Conservation (phyloP, 1,140 invertebrate species). For the Mylabris phalerata region DNA sequence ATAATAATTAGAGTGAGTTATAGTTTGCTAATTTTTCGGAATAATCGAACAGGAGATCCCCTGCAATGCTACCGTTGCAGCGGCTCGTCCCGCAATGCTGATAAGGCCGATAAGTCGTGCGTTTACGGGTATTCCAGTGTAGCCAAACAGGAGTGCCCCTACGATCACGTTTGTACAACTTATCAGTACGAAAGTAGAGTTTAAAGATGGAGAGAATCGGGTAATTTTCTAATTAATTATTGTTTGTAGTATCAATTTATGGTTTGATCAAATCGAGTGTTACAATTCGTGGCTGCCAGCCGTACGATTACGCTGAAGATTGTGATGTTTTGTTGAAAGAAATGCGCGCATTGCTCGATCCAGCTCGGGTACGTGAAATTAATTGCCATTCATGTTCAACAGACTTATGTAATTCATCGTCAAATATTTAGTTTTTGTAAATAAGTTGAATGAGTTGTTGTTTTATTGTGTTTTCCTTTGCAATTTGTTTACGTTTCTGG, state of each 20-base stretch:
- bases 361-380: slow-evolving; percentile 7
- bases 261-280: slow-evolving; percentile 6
- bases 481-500: too few species aligned
- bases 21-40: not conserved
- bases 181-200: slow-evolving; percentile 12
- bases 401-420: slow-evolving; percentile 7
- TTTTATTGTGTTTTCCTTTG: too few species aligned
- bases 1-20: too few species aligned
- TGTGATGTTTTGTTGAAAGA: slow-evolving; percentile 6
- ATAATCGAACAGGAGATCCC: slow-evolving; percentile 1
- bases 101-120: slow-evolving; percentile 9
- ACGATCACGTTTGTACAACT: slow-evolving; percentile 5
- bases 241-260: slow-evolving; percentile 5
- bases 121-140: slow-evolving; percentile 9
- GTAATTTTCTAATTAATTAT: too few species aligned
- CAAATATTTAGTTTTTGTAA: not conserved
- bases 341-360: slow-evolving; percentile 4
- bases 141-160: slow-evolving; percentile 8
- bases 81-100: slow-evolving; percentile 4
- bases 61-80: slow-evolving; percentile 8
- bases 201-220: too few species aligned
- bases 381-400: slow-evolving; percentile 7
- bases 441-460: too few species aligned
- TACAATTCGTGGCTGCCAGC: slow-evolving; percentile 6
- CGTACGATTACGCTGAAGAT: slow-evolving; percentile 1